A percentile compares a stretch with the other conserved stretches of the same genome.
Evolutionary conservation across 2,797 vertebrate genomes (phyloP).

Genomic region (Cryptoprocta ferox): DNA sequence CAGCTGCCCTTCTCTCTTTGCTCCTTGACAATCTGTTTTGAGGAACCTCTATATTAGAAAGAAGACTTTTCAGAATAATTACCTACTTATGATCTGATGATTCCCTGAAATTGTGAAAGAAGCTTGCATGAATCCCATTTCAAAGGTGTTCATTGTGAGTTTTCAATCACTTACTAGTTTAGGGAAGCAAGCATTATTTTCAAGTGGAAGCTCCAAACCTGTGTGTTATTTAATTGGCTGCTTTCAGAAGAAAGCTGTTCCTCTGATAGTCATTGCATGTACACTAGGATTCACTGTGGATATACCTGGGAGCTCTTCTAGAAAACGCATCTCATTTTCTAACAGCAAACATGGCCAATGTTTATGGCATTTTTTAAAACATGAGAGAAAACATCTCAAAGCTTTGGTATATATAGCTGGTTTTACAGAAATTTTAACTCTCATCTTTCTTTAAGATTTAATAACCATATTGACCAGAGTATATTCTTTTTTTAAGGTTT

Average conservation of each 20-base stretch:
- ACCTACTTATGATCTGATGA: constrained; percentile 9
- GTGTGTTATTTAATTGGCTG: constrained; percentile 38
- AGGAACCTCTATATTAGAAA: background rate
- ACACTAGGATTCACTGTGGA: background rate
- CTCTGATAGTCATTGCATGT: background rate
- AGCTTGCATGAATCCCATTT: background rate
- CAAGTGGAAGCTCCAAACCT: background rate
- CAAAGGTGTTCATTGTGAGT: background rate
- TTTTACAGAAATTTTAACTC: constrained; percentile 49
- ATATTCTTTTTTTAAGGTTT: background rate
- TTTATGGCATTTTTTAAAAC: constrained; percentile 37
- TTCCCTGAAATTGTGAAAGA: constrained; percentile 51
- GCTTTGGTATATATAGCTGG: background rate
- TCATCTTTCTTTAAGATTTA: background rate
- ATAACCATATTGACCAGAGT: background rate
- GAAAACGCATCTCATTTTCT: background rate
- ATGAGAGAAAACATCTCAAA: background rate
- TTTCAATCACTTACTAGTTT: constrained; percentile 53
- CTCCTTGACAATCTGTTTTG: constrained; percentile 23
- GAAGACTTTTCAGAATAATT: constrained; percentile 51
- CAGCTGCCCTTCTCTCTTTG: background rate
- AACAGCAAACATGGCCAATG: background rate
- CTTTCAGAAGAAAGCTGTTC: constrained; percentile 9
- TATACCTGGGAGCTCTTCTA: background rate
- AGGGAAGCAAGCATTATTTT: constrained; percentile 8